Base-by-base conservation (phyloP, 2,113 vertebrate species). In the Cervus canadensis region DNA sequence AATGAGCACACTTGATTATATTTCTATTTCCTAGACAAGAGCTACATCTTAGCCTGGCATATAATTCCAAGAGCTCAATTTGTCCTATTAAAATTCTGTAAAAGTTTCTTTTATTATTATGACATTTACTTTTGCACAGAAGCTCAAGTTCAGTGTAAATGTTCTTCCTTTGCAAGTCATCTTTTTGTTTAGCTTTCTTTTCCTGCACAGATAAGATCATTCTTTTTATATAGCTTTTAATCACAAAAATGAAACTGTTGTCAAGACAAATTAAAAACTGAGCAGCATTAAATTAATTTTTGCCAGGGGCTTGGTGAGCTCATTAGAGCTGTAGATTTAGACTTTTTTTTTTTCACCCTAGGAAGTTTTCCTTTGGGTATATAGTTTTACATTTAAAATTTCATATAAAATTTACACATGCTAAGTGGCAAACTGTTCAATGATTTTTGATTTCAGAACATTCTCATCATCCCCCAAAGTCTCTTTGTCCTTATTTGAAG, bases 221-320 rank as follows among this genome's bases (percentile, higher is more conserved):
- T 50, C n/a, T 84, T 28, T 54, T 91, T 84, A 84, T 19, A 88
- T 19, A 59, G 79, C 50, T 85, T 93, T 88, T 81, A 76, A 87
- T 89, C 64, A 85, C 43, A n/a, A 95, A 95, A 91, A 94, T 89
- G 81, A 93, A 93, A 87, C 19, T 48, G n/a, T 81, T 93, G 57
- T 87, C 82, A 91, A 87, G 52, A 89, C 33, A 94, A 79, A 40
- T 81, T 74, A 87, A 96, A 91, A 78, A 81, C 36, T 13, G 23
- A 67, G 45, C 16, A 91, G 76, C 33, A 45, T 21, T 48, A 87
- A 40, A 84, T 33, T 87, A 48, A 30, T 62, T 95, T 96, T 93
- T 64, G 15, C 23, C 8, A 78, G 30, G 26, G 23, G 81, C 40
- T 54, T 28, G 5, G 71, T 81, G 56, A 94, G 7, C 36, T 87